phyloP scores from a whole-genome alignment of 2,113 vertebrate species.

The Perca schrenkii region DNA sequence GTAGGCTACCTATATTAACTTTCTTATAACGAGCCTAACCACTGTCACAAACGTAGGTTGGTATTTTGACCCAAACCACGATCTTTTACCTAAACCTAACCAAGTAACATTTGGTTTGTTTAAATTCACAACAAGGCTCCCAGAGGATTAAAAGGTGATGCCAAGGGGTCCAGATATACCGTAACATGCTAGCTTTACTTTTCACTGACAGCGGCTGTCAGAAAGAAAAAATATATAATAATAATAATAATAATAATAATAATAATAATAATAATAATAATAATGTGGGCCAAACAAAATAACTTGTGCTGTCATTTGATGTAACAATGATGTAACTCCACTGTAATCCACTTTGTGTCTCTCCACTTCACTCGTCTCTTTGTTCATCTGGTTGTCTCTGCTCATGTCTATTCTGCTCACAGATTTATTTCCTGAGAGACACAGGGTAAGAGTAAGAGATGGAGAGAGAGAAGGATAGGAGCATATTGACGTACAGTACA shows the following conservation, averaged over 20 bases:
- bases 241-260: slow-evolving; percentile 7
- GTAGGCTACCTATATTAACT: too few relatives aligned
- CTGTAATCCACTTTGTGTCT: slow-evolving; percentile 45
- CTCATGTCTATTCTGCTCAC: slow-evolving; percentile 1
- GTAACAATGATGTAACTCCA: slow-evolving; percentile 63
- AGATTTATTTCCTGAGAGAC: neutral
- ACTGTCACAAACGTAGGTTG: too few relatives aligned
- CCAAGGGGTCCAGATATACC: too few relatives aligned
- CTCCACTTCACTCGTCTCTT: slow-evolving; percentile 8
- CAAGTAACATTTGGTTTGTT: too few relatives aligned
- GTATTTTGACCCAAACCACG: too few relatives aligned
- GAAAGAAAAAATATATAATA: neutral
- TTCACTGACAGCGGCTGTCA: slow-evolving; percentile 23
- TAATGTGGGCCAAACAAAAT: slow-evolving; percentile 27
- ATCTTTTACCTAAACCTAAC: too few relatives aligned
- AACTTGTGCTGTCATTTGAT: slow-evolving; percentile 14
- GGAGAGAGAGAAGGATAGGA: neutral
- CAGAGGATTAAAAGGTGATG: too few relatives aligned
- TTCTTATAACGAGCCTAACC: too few relatives aligned
- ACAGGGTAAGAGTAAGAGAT: neutral
- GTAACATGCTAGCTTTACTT: neutral
- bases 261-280: neutral
- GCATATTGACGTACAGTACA: neutral
- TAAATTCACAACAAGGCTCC: too few relatives aligned
- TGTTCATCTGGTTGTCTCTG: neutral